Conservation (phyloP, 2,888 invertebrate species). For the Temnothorax ravouxi region DNA sequence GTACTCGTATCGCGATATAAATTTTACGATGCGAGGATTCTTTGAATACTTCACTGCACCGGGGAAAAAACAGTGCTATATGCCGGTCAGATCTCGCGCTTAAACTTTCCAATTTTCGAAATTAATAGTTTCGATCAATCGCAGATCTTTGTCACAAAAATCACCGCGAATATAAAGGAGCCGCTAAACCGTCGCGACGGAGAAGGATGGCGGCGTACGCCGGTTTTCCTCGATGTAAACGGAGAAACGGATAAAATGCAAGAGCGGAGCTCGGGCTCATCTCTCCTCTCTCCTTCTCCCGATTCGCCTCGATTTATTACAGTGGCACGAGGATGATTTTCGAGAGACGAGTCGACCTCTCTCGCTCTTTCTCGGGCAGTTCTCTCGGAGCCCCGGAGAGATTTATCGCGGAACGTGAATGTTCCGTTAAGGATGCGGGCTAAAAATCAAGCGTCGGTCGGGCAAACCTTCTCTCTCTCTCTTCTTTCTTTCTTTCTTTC, state of each 20-base stretch:
- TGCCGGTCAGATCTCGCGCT: neutral
- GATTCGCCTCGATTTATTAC: conserved; percentile 56
- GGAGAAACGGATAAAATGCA: conserved; percentile 36
- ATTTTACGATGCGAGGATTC: conserved; percentile 1
- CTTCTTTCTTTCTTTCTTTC: neutral
- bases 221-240: conserved; percentile 40
- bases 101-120: neutral
- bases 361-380: neutral
- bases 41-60: neutral
- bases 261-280: neutral
- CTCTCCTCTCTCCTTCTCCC: conserved; percentile 8
- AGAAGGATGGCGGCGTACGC: conserved; percentile 11
- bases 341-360: conserved; percentile 48
- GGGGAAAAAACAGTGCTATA: neutral
- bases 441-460: conserved; percentile 56
- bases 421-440: conserved; percentile 75
- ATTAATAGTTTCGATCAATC: conserved; percentile 13
- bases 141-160: conserved; percentile 2
- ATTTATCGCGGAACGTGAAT: conserved; percentile 71
- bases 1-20: neutral
- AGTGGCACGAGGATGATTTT: conserved; percentile 63
- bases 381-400: conserved; percentile 38
- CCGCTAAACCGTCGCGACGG: conserved; percentile 7
- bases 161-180: neutral
- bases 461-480: neutral